Base-by-base conservation (phyloP, 2,888 invertebrate genomes). In the Glyphotaelius pellucidus region DNA sequence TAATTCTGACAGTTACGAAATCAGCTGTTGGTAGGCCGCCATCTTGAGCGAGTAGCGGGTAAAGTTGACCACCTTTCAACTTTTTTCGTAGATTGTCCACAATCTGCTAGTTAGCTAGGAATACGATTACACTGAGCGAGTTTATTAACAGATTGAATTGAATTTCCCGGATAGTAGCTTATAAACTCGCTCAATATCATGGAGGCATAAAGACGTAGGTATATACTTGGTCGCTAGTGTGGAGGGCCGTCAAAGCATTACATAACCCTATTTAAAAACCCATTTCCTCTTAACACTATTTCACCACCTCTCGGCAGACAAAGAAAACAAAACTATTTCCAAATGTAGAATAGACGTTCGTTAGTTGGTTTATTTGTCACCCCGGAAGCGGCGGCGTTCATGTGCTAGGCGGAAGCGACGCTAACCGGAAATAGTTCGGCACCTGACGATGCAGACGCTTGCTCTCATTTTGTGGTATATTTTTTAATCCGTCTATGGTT, bases 341-440 rank as follows among this genome's bases (percentile, higher is more conserved):
- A 42, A 85, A 85, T n/a, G n/a, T 85, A 85, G 85, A 85, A 85
- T 38, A 67, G 38, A n/a, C 25, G 19, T 38, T 9, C 31, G 30
- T 85, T n/a, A 35, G 19, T 32, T 19, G 38, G 32, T 38, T 32
- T 38, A 85, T 85, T 84, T 85, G 85, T 85, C 85, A 38, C 42
- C 85, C 85, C 85, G 85, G 85, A 85, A 85, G 38, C n/a, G 85
- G 25, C 85, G 52, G 52, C 52, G 52, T 25, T 67, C 25, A 3
- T 67, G 52, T 67, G 42, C 80, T 9, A 14, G 42, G n/a, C 85
- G 85, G 85, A 85, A 85, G 38, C 85, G 85, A n/a, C 85, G 35
- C 42, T 7, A 35, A 85, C 85, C 85, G 35, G 35, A 85, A 85
- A 85, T 85, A 85, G 85, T 85, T 85, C 85, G 38, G 85, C 85